Conservation (phyloP, 2,113 vertebrate species). For the Larimichthys polyactis region DNA sequence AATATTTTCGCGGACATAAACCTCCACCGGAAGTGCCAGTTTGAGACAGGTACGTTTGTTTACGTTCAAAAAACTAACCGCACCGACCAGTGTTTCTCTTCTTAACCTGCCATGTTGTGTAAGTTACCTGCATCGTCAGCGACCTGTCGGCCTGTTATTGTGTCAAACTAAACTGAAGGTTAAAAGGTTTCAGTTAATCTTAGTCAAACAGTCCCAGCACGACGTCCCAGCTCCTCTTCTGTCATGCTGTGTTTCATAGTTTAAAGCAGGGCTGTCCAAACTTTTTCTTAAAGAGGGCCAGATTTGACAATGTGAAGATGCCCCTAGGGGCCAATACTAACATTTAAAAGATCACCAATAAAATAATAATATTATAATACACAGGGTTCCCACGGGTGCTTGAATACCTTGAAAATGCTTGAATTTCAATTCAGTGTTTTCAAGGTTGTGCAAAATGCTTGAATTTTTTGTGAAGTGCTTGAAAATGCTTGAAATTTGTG, state of each 20-base stretch:
- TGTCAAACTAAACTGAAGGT: neutral
- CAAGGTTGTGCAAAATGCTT: too few relatives aligned
- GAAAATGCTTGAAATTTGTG: too few relatives aligned
- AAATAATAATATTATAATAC: too few relatives aligned
- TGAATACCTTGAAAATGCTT: too few relatives aligned
- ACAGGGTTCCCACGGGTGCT: too few relatives aligned
- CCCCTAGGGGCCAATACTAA: too few relatives aligned
- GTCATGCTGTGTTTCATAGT: neutral
- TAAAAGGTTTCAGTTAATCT: neutral
- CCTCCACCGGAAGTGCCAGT: neutral
- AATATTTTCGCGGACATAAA: neutral
- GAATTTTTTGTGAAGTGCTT: too few relatives aligned
- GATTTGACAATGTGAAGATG: too few relatives aligned
- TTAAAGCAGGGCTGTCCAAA: too few relatives aligned
- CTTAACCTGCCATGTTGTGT: neutral
- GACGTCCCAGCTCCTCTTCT: neutral
- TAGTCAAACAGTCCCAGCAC: neutral
- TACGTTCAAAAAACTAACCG: neutral
- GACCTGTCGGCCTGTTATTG: neutral
- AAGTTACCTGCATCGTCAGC: neutral
- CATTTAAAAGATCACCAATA: too few relatives aligned
- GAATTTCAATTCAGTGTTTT: too few relatives aligned
- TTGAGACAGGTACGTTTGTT: slow-evolving; percentile 36
- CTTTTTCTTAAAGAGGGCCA: too few relatives aligned
- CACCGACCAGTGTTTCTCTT: rapidly evolving